Percentiles rank a stretch among this genome's conserved stretches.
Conservation (phyloP, 2,797 vertebrate genomes). For the Lates japonicus region DNA sequence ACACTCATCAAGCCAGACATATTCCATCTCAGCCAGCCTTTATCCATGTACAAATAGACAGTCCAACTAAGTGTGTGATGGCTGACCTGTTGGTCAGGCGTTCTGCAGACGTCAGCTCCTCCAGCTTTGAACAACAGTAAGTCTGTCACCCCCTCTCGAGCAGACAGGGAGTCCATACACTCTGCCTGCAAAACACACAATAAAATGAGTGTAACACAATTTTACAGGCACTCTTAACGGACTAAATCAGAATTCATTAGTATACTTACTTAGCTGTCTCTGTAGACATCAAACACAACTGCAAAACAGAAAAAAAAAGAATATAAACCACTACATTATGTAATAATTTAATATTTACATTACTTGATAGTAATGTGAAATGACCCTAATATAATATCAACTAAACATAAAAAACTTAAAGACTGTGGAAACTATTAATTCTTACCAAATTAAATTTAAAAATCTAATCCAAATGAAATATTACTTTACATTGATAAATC, state of each 20-base stretch:
- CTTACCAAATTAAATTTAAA: constrained; percentile 25
- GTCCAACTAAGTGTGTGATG: background rate
- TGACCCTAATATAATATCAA: no score
- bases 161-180: constrained; percentile 96
- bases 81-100: constrained; percentile 88
- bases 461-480: constrained; percentile 12
- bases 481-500: background rate
- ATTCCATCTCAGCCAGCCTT: no score
- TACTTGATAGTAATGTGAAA: no score
- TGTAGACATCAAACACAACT: constrained; percentile 98
- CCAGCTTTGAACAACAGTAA: constrained; percentile 96
- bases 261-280: constrained; percentile 93
- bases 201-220: background rate
- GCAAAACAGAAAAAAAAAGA: constrained; percentile 68
- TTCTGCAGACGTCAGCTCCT: constrained; percentile 91
- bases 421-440: background rate
- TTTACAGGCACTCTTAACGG: no score
- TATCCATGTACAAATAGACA: background rate
- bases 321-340: background rate
- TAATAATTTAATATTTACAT: background rate
- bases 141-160: constrained; percentile 97
- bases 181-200: constrained; percentile 82
- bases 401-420: no score
- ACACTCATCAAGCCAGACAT: background rate
- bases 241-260: background rate